These are phyloP conservation scores for Camelus bactrianus DNA, from an alignment of 2,113 vertebrate species.

Conservation along the genomic window DNA sequence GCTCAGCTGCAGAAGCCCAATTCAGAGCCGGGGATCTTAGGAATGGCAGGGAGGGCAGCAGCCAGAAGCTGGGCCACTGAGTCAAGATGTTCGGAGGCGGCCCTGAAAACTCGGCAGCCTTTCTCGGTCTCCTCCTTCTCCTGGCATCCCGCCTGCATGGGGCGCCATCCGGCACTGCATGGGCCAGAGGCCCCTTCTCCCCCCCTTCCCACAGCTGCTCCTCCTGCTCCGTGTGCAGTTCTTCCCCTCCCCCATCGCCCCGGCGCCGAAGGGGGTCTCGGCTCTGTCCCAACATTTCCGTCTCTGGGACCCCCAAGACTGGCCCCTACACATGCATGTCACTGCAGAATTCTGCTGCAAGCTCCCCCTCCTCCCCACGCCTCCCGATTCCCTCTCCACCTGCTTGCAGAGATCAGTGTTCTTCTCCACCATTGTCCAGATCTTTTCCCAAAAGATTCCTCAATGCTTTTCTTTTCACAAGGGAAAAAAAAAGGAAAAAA, in stretches of 20 bases:
- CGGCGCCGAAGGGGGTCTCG: background rate
- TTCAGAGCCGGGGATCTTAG: background rate
- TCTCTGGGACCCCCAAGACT: background rate
- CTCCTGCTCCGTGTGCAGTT: background rate
- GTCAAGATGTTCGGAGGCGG: background rate
- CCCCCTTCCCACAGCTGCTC: background rate
- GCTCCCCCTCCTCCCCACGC: conserved; percentile 1
- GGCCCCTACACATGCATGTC: conserved; percentile 64
- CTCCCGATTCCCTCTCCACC: conserved; percentile 47
- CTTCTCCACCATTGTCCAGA: conserved; percentile 76
- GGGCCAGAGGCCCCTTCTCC: background rate
- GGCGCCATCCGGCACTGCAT: conserved; percentile 45
- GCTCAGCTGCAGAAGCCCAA: background rate
- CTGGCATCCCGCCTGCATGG: conserved; percentile 51
- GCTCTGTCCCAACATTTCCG: background rate
- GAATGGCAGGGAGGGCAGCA: background rate
- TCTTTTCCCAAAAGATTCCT: conserved; percentile 81
- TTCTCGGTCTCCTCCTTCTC: background rate
- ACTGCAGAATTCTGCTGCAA: conserved; percentile 10
- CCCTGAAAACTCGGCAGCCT: background rate
- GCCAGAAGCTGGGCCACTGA: background rate
- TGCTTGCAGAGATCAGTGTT: conserved; percentile 75
- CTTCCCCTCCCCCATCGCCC: background rate
- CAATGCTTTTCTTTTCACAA: conserved; percentile 85
- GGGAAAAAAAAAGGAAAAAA: conserved; percentile 86